Evolutionary conservation across 2,888 invertebrate genomes (phyloP).

Genomic region (Rhamphomyia laevipes): DNA sequence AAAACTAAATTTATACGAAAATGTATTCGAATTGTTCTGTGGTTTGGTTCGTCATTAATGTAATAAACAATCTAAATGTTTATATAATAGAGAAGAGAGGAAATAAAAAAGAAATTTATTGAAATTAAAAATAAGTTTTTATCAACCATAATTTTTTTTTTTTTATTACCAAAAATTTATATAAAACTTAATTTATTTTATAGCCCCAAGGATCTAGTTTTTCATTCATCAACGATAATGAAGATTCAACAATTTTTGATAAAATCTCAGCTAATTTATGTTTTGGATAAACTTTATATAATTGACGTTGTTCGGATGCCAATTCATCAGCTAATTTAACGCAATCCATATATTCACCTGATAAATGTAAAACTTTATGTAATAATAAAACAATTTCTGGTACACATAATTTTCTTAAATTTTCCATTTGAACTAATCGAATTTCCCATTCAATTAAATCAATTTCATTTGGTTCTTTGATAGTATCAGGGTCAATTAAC

Average conservation of each 20-base stretch:
- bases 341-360: conserved; percentile 64
- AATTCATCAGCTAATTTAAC: conserved; percentile 67
- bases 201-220: conserved; percentile 77
- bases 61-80: no score
- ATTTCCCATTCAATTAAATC: conserved; percentile 46
- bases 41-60: no score
- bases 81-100: no score
- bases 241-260: conserved; percentile 66
- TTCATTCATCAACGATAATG: conserved; percentile 59
- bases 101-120: no score
- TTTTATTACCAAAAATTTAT: no score
- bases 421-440: conserved; percentile 48
- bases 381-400: conserved; percentile 72
- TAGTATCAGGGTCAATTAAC: conserved; percentile 60
- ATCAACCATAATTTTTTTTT: no score
- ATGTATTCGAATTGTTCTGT: no score
- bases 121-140: no score
- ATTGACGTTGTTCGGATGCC: conserved; percentile 61
- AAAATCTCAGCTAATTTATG: conserved; percentile 66
- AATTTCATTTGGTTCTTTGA: conserved; percentile 39
- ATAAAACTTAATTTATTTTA: conserved; percentile 24
- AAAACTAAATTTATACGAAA: no score
- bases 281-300: conserved; percentile 72
- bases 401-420: conserved; percentile 67
- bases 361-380: conserved; percentile 65